Conservation (phyloP, 2,888 invertebrate species). For the Drosophila ochracea region DNA sequence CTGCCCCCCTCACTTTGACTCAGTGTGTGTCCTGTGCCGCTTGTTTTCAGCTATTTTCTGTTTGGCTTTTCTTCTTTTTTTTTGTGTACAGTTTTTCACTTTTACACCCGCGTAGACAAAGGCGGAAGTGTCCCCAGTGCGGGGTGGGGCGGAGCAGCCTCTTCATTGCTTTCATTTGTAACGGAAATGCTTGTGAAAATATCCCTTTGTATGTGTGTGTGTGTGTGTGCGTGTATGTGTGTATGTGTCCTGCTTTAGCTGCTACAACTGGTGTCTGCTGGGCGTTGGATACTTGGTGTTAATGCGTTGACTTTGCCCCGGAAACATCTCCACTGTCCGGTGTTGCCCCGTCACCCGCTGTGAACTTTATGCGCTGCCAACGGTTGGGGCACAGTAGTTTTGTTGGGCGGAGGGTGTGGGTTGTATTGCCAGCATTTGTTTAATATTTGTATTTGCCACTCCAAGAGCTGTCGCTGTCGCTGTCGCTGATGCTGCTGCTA, state of each 20-base stretch:
- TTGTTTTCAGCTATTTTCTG: conserved; percentile 15
- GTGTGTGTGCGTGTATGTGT: background rate
- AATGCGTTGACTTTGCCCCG: conserved; percentile 72
- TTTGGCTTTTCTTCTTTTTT: conserved; percentile 9
- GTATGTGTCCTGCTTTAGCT: conserved; percentile 32
- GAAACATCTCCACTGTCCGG: conserved; percentile 70
- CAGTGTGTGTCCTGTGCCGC: conserved; percentile 35
- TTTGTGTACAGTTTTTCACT: conserved; percentile 22
- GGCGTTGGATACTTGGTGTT: conserved; percentile 54
- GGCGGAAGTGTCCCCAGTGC: conserved; percentile 70
- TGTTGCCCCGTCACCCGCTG: conserved; percentile 56
- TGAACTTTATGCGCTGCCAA: conserved; percentile 59
- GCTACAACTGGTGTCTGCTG: background rate
- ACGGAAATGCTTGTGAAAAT: conserved; percentile 79
- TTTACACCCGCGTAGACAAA: conserved; percentile 62
- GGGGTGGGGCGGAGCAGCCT: conserved; percentile 22
- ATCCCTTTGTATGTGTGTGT: conserved; percentile 55
- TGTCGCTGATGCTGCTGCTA: conserved; percentile 7
- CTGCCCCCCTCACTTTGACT: background rate
- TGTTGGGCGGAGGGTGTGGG: background rate
- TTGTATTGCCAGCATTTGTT: conserved; percentile 16
- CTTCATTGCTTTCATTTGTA: conserved; percentile 78
- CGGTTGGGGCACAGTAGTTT: conserved; percentile 19
- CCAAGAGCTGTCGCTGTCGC: conserved; percentile 34
- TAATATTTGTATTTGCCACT: conserved; percentile 41